Base-by-base conservation (phyloP, 2,797 vertebrate species). In the Danio tinwini region DNA sequence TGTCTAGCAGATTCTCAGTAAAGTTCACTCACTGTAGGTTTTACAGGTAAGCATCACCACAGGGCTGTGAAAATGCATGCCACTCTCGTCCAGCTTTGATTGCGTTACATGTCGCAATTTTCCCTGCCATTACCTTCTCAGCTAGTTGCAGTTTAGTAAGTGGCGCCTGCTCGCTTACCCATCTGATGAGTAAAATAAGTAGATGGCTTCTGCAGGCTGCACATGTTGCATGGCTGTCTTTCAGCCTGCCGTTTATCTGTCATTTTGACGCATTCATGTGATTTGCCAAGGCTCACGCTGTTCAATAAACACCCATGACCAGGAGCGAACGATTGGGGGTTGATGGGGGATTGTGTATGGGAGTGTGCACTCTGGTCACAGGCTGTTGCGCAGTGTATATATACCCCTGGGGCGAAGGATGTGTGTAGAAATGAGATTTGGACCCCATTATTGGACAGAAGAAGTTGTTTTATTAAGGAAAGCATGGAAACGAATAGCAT, bases 391-490 rank as follows among this genome's bases (percentile, higher is more conserved):
- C 53, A 14, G 55, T 71, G 52, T 68, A 58, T 19, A 40, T 59
- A 74, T 75, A 53, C 77, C 53, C 79, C 16, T 71, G 85, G 83
- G 84, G 87, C 74, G 64, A 21, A 56, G 76, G 52, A 61, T 50
- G 29, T 63, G 78, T 39, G 16, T 79, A 12, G 53, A 87, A 88
- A 89, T 87, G 58, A 70, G 84, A 80, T 87, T 87, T 81, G 59
- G 61, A 65, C 68, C 49, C 58, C 13, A 47, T 85, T 86, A 82
- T 83, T 85, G 80, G 80, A 78, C 81, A 75, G 29, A 73, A 84
- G 78, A 83, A 80, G 87, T 61, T 85, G 84, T 88, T 91, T 87
- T 86, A 89, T 89, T 88, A 88, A 86, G 86, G 81, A 85, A 83
- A 82, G 12, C 84, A 45, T 29, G 58, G 76, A 63, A 71, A 63